These are phyloP conservation scores for Sebastes glaucus DNA, from an alignment of 2,797 vertebrate genomes.

Conservation along the genomic window DNA sequence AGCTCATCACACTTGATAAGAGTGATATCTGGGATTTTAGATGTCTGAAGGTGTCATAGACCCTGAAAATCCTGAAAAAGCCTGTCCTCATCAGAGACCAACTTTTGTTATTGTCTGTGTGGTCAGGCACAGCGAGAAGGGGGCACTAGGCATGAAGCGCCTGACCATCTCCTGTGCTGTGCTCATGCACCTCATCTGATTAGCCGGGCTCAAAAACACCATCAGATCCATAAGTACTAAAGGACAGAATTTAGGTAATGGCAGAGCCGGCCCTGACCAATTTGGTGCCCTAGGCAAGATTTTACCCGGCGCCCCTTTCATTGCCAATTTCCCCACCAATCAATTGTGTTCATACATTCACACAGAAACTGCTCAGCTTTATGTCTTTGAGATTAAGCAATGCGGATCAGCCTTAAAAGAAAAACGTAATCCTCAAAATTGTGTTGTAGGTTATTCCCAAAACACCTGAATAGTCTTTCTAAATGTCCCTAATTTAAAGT, in stretches of 20 bases:
- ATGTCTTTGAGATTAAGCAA: background rate
- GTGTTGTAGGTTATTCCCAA: background rate
- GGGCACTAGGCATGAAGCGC: background rate
- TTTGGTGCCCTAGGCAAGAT: background rate
- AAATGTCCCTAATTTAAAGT: too few species aligned
- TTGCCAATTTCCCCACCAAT: background rate
- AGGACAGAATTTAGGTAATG: background rate
- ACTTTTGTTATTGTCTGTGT: constrained; percentile 4
- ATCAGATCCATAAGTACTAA: background rate
- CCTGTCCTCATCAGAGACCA: constrained; percentile 2
- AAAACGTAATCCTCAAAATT: too few species aligned
- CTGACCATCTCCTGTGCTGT: background rate
- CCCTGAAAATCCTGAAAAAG: constrained; percentile 41
- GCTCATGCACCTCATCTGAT: background rate
- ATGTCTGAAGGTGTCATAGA: constrained; percentile 46
- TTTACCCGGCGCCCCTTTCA: background rate
- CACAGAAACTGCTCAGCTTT: background rate
- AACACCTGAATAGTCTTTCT: background rate
- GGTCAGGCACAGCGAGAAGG: background rate
- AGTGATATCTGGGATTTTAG: constrained; percentile 46
- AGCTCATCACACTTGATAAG: constrained; percentile 59
- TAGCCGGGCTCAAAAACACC: background rate
- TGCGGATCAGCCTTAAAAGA: too few species aligned
- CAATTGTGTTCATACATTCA: background rate
- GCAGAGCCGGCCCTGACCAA: too few species aligned